Percentiles rank a stretch among this genome's conserved stretches.
phyloP scores from a whole-genome alignment of 2,113 vertebrate genomes.

The Raphicerus campestris region DNA sequence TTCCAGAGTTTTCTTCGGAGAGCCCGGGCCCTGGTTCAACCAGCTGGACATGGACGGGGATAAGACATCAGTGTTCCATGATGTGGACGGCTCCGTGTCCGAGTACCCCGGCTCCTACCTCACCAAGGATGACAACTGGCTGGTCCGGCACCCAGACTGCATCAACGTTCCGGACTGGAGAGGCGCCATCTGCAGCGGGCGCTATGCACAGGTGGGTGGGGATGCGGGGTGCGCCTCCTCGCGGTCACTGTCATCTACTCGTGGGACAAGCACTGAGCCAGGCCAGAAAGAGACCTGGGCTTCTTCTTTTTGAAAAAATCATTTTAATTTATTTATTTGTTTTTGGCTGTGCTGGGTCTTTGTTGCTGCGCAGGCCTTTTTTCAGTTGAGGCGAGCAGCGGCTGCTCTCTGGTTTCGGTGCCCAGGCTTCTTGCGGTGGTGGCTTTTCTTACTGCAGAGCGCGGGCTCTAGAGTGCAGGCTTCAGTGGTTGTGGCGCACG shows the following conservation, averaged over 20 bases:
- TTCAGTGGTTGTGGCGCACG: not conserved
- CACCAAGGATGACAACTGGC: conserved; percentile 96
- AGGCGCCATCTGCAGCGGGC: conserved; percentile 94
- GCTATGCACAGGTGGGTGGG: conserved; percentile 93
- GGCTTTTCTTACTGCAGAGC: not conserved
- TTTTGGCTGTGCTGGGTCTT: not conserved
- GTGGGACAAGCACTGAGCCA: rapidly evolving
- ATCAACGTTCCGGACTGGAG: conserved; percentile 95
- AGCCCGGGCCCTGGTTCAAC: conserved; percentile 96
- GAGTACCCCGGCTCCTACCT: conserved; percentile 95
- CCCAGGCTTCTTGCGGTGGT: not conserved
- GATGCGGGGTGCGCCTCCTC: rapidly evolving
- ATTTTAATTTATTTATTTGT: not conserved
- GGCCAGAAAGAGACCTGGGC: not conserved
- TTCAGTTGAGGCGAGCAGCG: rapidly evolving
- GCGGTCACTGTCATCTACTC: rapidly evolving
- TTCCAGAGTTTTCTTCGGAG: conserved; percentile 96
- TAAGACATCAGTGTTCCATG: conserved; percentile 96
- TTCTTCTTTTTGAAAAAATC: not conserved
- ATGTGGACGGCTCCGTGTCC: conserved; percentile 93
- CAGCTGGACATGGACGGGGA: conserved; percentile 96
- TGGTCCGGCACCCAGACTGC: conserved; percentile 94
- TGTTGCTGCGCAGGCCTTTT: not conserved
- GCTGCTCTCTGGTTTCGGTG: rapidly evolving
- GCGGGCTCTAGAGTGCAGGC: not conserved